Conservation (phyloP, 1,140 invertebrate species). For the Pachypeltis micranthus region DNA sequence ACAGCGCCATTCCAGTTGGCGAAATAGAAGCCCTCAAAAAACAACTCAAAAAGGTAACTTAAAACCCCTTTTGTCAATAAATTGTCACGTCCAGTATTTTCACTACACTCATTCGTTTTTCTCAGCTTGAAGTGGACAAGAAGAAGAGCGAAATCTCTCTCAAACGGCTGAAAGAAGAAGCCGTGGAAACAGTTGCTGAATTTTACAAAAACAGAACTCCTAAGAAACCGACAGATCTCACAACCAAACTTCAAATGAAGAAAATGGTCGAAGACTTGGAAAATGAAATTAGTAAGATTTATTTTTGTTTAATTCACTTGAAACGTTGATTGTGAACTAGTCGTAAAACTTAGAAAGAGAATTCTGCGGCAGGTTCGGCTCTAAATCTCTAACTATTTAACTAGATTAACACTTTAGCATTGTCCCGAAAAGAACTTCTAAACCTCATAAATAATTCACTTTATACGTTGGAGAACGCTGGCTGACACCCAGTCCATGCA, state of each 20-base stretch:
- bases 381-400: too few relatives aligned
- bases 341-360: too few relatives aligned
- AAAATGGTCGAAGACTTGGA: constrained; percentile 67
- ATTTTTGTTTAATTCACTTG: too few relatives aligned
- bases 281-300: constrained; percentile 62
- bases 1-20: constrained; percentile 23
- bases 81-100: too few relatives aligned
- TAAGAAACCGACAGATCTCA: constrained; percentile 55
- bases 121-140: constrained; percentile 46
- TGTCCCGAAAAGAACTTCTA: too few relatives aligned
- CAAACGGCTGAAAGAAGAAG: constrained; percentile 47
- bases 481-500: too few relatives aligned
- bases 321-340: too few relatives aligned
- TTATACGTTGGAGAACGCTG: too few relatives aligned
- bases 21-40: constrained; percentile 31
- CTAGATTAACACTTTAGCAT: too few relatives aligned
- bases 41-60: constrained; percentile 25
- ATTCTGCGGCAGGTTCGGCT: too few relatives aligned
- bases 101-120: background rate
- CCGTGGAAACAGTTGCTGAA: constrained; percentile 38
- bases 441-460: too few relatives aligned
- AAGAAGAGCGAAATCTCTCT: constrained; percentile 44
- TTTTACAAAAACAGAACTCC: constrained; percentile 47
- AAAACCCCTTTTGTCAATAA: background rate
- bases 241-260: constrained; percentile 57